A percentile compares a stretch with the other conserved stretches of the same genome.
These are phyloP conservation scores for Caenorhabditis latens DNA, from an alignment of 1,140 invertebrate genomes.

Conservation along the genomic window DNA sequence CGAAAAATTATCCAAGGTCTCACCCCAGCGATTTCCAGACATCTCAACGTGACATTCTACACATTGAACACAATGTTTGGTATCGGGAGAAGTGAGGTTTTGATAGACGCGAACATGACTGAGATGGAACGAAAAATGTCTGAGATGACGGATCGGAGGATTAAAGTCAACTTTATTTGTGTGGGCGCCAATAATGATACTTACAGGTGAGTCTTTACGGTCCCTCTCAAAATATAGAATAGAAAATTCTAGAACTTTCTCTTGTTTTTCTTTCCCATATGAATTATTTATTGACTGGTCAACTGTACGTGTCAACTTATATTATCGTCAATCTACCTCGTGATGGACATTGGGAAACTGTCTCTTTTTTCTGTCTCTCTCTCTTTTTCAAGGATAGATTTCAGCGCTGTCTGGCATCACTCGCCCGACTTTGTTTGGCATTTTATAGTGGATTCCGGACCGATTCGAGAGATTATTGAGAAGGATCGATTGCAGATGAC, in stretches of 20 bases:
- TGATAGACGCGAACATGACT: constrained; percentile 37
- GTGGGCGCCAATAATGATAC: constrained; percentile 41
- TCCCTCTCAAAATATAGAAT: neutral
- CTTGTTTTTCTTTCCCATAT: no score
- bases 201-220: neutral
- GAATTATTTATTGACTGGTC: constrained; percentile 41
- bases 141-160: constrained; percentile 31
- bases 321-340: constrained; percentile 44
- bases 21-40: neutral
- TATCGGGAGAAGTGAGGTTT: constrained; percentile 39
- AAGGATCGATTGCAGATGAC: constrained; percentile 25
- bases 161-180: constrained; percentile 43
- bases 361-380: neutral
- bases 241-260: neutral
- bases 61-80: constrained; percentile 25
- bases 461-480: constrained; percentile 44
- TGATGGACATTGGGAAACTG: neutral
- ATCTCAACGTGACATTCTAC: constrained; percentile 26
- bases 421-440: constrained; percentile 41
- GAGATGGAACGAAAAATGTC: constrained; percentile 47
- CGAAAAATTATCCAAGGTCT: no score
- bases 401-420: constrained; percentile 56
- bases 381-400: neutral
- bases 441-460: constrained; percentile 40
- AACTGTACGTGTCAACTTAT: constrained; percentile 26